phyloP scores from a whole-genome alignment of 2,113 vertebrate genomes.

The Heptranchias perlo region DNA sequence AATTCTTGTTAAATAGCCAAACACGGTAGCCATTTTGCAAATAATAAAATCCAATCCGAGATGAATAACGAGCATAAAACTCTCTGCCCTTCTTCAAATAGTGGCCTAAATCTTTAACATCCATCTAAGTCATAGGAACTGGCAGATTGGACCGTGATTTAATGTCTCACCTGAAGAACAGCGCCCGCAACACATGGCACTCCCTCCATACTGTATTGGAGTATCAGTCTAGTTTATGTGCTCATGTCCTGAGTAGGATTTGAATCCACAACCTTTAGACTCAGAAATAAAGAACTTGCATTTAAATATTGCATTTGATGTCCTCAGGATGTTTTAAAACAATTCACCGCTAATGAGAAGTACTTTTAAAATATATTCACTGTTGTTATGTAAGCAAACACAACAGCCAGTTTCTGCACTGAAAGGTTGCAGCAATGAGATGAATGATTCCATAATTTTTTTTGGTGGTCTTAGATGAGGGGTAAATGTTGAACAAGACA shows the following conservation, averaged over 20 bases:
- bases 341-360: not conserved
- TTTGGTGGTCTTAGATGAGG: not conserved
- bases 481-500: not conserved
- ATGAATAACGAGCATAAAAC: not conserved
- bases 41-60: not conserved
- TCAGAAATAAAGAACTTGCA: not conserved
- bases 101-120: not conserved
- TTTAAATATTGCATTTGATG: not conserved
- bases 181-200: not conserved
- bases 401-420: not conserved
- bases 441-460: not conserved
- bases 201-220: not conserved
- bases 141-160: not conserved
- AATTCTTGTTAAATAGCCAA: slow-evolving; percentile 16
- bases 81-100: not conserved
- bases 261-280: not conserved
- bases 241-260: not conserved
- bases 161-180: not conserved
- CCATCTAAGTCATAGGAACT: not conserved
- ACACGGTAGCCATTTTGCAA: not conserved
- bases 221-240: not conserved
- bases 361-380: not conserved
- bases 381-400: not conserved
- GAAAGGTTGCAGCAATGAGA: not conserved
- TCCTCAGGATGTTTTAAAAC: not conserved